Percentiles rank a stretch among this genome's conserved stretches.
These are phyloP conservation scores for Tichodroma muraria DNA, from an alignment of 2,113 vertebrate species.

Conservation along the genomic window DNA sequence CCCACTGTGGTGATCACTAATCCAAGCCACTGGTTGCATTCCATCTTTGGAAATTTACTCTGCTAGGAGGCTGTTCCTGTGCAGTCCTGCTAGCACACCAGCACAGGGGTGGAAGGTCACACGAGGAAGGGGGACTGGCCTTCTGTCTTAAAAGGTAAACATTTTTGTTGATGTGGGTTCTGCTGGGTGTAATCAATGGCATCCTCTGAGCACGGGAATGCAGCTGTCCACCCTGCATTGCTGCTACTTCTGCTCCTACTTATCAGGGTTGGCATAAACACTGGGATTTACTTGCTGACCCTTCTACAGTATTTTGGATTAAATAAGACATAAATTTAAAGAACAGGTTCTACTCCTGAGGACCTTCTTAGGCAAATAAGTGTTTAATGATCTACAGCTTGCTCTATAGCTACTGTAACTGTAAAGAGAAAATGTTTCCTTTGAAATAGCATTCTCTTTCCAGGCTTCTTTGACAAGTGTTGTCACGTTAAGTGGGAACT, in stretches of 20 bases:
- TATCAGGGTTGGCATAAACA: neutral
- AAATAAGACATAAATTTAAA: neutral
- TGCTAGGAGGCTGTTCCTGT: neutral
- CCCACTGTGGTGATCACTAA: neutral
- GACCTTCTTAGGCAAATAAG: neutral
- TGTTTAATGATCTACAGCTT: neutral
- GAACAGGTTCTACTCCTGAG: neutral
- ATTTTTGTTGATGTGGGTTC: neutral
- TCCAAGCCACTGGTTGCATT: neutral
- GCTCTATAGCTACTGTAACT: neutral
- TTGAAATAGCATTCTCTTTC: neutral
- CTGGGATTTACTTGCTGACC: neutral
- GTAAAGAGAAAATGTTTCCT: neutral
- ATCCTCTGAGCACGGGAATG: neutral
- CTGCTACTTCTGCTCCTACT: neutral
- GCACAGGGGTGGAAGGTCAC: neutral
- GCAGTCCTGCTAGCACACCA: neutral
- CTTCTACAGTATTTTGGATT: neutral
- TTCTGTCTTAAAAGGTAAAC: neutral
- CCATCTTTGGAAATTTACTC: neutral
- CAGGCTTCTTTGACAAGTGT: neutral
- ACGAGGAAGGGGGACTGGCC: neutral
- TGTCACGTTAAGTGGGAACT: neutral
- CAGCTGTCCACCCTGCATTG: neutral
- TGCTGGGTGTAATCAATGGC: neutral